These are phyloP conservation scores for Rhagoletis zephyria DNA, from an alignment of 1,140 invertebrate genomes.

Conservation along the genomic window DNA sequence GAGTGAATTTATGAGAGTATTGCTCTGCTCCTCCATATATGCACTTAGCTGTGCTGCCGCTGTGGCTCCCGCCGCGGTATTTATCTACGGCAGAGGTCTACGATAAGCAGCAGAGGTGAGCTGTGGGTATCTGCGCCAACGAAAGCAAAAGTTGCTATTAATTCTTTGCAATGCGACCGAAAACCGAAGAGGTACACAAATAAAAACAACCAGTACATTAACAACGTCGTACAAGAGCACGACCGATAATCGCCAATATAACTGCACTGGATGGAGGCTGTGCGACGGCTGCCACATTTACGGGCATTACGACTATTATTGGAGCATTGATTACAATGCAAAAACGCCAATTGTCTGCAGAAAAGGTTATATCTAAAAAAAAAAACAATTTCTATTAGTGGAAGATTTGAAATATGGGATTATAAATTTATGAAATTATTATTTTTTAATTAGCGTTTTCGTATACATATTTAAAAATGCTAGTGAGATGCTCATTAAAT, in stretches of 20 bases:
- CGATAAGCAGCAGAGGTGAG: not conserved
- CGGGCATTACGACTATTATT: slow-evolving; percentile 44
- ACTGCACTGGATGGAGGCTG: slow-evolving; percentile 42
- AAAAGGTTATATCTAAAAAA: not conserved
- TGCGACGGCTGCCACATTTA: slow-evolving; percentile 41
- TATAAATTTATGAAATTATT: not conserved
- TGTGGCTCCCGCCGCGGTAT: not conserved
- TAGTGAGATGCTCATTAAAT: no score
- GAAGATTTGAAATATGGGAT: not conserved
- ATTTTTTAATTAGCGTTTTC: no score
- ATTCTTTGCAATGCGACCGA: slow-evolving; percentile 47
- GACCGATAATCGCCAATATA: slow-evolving; percentile 26
- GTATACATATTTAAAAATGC: no score
- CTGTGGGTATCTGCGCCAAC: slow-evolving; percentile 35
- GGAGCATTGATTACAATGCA: slow-evolving; percentile 47
- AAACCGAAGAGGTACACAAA: slow-evolving; percentile 16
- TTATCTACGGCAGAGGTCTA: not conserved
- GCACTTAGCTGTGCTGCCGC: not conserved
- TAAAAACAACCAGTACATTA: slow-evolving; percentile 8
- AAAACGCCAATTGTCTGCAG: slow-evolving; percentile 27
- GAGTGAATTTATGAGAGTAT: not conserved
- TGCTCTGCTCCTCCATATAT: not conserved
- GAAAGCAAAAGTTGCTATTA: slow-evolving; percentile 52
- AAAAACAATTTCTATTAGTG: no score
- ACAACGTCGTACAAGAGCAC: slow-evolving; percentile 20